Conservation (phyloP, 2,888 invertebrate species). For the Hermaeophaga mercurialis region DNA sequence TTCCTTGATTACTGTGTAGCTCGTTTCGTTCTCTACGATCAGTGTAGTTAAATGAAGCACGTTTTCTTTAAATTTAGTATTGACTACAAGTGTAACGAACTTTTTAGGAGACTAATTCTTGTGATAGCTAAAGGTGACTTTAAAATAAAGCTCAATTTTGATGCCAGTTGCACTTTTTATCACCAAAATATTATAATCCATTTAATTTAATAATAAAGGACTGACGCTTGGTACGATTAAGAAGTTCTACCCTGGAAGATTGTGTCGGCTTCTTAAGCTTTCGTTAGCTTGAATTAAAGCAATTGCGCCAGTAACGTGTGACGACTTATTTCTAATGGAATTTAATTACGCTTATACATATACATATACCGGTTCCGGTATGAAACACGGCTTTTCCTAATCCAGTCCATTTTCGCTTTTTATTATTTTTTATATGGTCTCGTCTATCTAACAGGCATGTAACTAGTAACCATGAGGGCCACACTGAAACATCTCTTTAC, state of each 20-base stretch:
- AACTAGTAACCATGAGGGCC: background rate
- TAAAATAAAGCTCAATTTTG: too few species aligned
- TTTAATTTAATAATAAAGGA: too few species aligned
- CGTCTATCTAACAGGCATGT: background rate
- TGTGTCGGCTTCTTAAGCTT: background rate
- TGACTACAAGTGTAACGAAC: too few species aligned
- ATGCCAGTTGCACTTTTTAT: too few species aligned
- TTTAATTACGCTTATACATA: conserved; percentile 3
- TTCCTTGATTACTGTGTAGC: too few species aligned
- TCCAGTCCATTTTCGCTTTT: conserved; percentile 1
- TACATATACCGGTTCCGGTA: background rate
- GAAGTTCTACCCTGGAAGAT: background rate
- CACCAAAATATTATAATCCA: too few species aligned
- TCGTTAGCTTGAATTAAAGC: conserved; percentile 2
- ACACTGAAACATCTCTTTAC: background rate
- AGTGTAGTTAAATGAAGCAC: too few species aligned
- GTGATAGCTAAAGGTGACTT: too few species aligned
- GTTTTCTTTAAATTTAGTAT: too few species aligned
- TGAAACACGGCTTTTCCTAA: conserved; percentile 4
- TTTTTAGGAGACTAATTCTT: too few species aligned
- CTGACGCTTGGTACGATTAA: too few species aligned
- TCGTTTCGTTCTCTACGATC: too few species aligned
- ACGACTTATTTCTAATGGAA: conserved; percentile 8
- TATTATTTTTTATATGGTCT: background rate
- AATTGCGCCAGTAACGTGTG: conserved; percentile 3